Evolutionary conservation across 2,797 vertebrate genomes (phyloP).

Genomic region (Rhadinocentrus ornatus): DNA sequence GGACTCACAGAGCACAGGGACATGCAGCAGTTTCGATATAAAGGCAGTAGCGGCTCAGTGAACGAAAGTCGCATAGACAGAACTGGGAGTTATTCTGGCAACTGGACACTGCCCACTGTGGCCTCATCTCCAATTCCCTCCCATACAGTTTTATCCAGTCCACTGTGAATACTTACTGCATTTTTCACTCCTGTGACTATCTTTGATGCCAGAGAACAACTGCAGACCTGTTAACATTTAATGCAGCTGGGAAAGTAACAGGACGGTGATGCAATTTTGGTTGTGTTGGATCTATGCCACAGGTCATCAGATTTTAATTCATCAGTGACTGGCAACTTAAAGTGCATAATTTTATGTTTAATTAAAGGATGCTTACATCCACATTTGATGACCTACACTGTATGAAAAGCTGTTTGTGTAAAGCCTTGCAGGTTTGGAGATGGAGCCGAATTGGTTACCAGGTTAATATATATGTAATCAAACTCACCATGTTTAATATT

Average conservation of each 20-base stretch:
- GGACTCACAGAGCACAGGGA: slow-evolving; percentile 59
- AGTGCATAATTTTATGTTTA: slow-evolving; percentile 6
- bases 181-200: slow-evolving; percentile 42
- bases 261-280: slow-evolving; percentile 1
- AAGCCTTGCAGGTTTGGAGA: slow-evolving; percentile 11
- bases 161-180: slow-evolving; percentile 16
- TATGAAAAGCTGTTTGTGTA: not conserved
- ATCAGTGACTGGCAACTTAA: slow-evolving; percentile 7
- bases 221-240: slow-evolving; percentile 28
- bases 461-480: not conserved
- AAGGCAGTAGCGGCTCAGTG: slow-evolving; percentile 44
- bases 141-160: slow-evolving; percentile 48
- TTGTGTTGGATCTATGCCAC: slow-evolving; percentile 1
- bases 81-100: slow-evolving; percentile 49
- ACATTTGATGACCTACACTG: not conserved
- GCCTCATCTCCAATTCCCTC: slow-evolving; percentile 39
- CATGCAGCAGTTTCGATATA: slow-evolving; percentile 41
- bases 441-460: slow-evolving; percentile 4
- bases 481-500: slow-evolving; percentile 7
- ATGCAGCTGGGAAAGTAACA: slow-evolving; percentile 1
- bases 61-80: slow-evolving; percentile 52
- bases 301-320: slow-evolving; percentile 13
- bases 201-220: slow-evolving; percentile 31
- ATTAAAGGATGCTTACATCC: slow-evolving; percentile 36
- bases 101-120: slow-evolving; percentile 51